Evolutionary conservation across 2,113 vertebrate genomes (phyloP), one percentile per base, ranked within the genome.

Genomic region (Mystacornis crossleyi): DNA sequence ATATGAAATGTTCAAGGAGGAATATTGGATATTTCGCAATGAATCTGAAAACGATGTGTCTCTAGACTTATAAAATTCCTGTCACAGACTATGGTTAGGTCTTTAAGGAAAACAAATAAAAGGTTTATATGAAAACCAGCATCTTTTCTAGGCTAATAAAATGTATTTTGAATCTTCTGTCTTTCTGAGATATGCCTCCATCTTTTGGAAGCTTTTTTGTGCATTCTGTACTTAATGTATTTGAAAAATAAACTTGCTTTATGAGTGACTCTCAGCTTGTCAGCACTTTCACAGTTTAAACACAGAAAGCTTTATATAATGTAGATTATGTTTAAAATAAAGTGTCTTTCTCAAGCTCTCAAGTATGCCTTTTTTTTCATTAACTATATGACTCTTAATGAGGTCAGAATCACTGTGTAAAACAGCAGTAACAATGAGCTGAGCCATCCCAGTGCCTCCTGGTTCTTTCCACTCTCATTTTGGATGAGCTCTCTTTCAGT

Each of bases 241-340:
- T 82, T 81, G 83, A 82, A 92, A 94, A 84, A 93, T 57, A 94
- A 86, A 89, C 51, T 71, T 94, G 70, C 47, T 89, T 93, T 94
- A 89, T 88, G 58, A 82, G 73, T 53, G 75, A 65, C 28, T 74
- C 40, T 92, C 72, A 86, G 71, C 69, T 93, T 86, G 65, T 92
- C 88, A 93, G 93, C 86, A 92, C 57, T 96, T 94, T 38, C 69
- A 50, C 61, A 79, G 43, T 45, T 57, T 89, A 96, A 96, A 86
- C 77, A 96, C 45, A 58, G 45, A 74, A 80, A 89, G 62, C 23
- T 71, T 94, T 91, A 51, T 38, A 36, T 61, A 93, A 93, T 50
- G 25, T 16, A 79, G 42, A 90, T 78, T 81, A 73, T 14, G 23
- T 50, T 55, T 88, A 82, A 95, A 95, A 81, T 65, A 40, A 81